A percentile compares a stretch with the other conserved stretches of the same genome.
These are phyloP conservation scores for Mus minutoides DNA, from an alignment of 2,797 vertebrate genomes.

Conservation along the genomic window DNA sequence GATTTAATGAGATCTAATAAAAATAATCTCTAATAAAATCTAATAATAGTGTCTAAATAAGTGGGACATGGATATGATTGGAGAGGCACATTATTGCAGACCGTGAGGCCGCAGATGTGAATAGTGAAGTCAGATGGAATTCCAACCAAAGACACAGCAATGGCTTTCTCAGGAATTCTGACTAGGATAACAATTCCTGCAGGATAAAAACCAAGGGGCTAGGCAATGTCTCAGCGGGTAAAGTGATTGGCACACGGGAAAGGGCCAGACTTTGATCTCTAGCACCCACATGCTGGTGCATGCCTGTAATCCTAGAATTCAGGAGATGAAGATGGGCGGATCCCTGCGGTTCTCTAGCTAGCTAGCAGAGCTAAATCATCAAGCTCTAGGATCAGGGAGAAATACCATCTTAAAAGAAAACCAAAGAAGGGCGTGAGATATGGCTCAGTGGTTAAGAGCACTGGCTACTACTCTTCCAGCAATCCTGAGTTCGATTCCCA, in stretches of 20 bases:
- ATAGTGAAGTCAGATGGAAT: constrained; percentile 26
- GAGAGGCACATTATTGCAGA: neutral
- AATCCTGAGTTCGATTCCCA: too few relatives aligned
- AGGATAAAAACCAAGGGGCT: neutral
- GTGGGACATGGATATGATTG: neutral
- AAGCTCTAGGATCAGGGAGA: neutral
- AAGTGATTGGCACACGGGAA: neutral
- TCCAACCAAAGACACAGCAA: neutral
- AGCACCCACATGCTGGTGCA: neutral
- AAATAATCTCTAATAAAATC: neutral
- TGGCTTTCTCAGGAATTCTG: neutral
- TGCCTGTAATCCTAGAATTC: neutral
- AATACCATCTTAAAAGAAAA: neutral
- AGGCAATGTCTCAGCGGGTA: neutral
- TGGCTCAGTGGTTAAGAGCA: too few relatives aligned
- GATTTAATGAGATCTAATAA: neutral
- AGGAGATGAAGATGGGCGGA: neutral
- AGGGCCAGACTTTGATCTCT: neutral
- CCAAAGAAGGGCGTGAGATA: neutral
- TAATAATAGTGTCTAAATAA: constrained; percentile 32
- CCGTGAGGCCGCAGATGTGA: neutral
- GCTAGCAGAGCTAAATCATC: neutral
- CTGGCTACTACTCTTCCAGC: too few relatives aligned
- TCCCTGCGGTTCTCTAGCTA: neutral
- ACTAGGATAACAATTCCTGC: neutral